Percentiles rank a stretch among this genome's conserved stretches.
These are phyloP conservation scores for Romanogobio albipinnatus DNA, from an alignment of 2,113 vertebrate species.

Conservation along the genomic window DNA sequence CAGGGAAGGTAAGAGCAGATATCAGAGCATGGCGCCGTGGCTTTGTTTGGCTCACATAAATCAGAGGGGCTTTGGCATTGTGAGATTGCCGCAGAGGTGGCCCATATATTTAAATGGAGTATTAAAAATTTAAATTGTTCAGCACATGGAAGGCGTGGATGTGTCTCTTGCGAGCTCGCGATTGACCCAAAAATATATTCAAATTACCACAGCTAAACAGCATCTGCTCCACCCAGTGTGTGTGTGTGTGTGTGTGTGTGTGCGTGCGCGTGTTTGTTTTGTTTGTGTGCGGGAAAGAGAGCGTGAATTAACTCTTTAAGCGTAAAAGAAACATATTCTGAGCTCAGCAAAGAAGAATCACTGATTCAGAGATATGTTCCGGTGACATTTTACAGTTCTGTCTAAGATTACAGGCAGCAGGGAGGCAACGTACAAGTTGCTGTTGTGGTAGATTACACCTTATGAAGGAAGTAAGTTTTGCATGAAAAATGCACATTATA, in stretches of 20 bases:
- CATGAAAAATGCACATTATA: not conserved
- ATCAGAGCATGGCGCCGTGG: slow-evolving; percentile 55
- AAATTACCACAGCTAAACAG: slow-evolving; percentile 79
- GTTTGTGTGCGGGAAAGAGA: slow-evolving; percentile 4
- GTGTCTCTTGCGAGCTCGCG: slow-evolving; percentile 70
- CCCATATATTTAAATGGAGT: slow-evolving; percentile 80
- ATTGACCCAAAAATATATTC: slow-evolving; percentile 81
- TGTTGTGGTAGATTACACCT: not conserved
- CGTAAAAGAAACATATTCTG: not conserved
- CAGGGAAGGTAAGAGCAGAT: slow-evolving; percentile 69
- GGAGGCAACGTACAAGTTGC: not conserved
- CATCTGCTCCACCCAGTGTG: slow-evolving; percentile 60
- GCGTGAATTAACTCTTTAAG: slow-evolving; percentile 38
- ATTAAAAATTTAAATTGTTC: slow-evolving; percentile 81
- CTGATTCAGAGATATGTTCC: slow-evolving; percentile 38
- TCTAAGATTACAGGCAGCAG: not conserved
- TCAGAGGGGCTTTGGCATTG: slow-evolving; percentile 70
- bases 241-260: slow-evolving; percentile 50
- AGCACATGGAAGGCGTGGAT: slow-evolving; percentile 73
- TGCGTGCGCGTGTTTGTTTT: slow-evolving; percentile 36
- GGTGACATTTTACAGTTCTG: slow-evolving; percentile 8
- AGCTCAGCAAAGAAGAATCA: slow-evolving; percentile 30
- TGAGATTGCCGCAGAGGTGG: slow-evolving; percentile 74
- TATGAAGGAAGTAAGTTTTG: not conserved
- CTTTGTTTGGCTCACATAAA: slow-evolving; percentile 62